These are phyloP conservation scores for Xanthostigma xanthostigma DNA, from an alignment of 2,888 invertebrate species.

Conservation along the genomic window DNA sequence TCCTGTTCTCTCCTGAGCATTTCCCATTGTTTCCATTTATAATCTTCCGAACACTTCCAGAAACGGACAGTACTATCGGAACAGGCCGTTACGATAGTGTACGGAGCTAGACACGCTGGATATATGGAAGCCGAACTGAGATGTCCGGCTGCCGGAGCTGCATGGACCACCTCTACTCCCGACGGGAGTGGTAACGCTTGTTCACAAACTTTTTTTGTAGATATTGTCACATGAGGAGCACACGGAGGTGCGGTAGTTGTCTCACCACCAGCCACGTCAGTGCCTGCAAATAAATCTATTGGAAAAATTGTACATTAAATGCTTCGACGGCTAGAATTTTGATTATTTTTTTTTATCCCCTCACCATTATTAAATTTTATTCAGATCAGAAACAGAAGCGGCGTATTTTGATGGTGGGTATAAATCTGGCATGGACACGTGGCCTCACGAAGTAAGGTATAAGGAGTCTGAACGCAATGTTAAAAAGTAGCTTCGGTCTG, in stretches of 20 bases:
- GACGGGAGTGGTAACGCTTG: conserved; percentile 77
- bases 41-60: conserved; percentile 64
- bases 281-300: neutral
- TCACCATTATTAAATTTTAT: too few species aligned
- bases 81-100: conserved; percentile 89
- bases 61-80: conserved; percentile 84
- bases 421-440: too few species aligned
- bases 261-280: conserved; percentile 12
- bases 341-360: too few species aligned
- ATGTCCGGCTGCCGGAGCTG: conserved; percentile 91
- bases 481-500: too few species aligned
- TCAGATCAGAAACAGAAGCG: too few species aligned
- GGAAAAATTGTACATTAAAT: too few species aligned
- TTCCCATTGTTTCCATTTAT: conserved; percentile 79
- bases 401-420: too few species aligned
- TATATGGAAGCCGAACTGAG: conserved; percentile 95
- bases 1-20: conserved; percentile 54
- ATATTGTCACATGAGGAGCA: conserved; percentile 60
- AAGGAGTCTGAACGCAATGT: too few species aligned
- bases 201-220: conserved; percentile 84
- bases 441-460: too few species aligned
- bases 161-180: conserved; percentile 84
- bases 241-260: neutral
- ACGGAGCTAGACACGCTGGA: conserved; percentile 97
- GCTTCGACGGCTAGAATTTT: too few species aligned